Evolutionary conservation across 2,888 invertebrate genomes (phyloP), one percentile per base, ranked within the genome.

Genomic region (Myopa tessellatipennis): DNA sequence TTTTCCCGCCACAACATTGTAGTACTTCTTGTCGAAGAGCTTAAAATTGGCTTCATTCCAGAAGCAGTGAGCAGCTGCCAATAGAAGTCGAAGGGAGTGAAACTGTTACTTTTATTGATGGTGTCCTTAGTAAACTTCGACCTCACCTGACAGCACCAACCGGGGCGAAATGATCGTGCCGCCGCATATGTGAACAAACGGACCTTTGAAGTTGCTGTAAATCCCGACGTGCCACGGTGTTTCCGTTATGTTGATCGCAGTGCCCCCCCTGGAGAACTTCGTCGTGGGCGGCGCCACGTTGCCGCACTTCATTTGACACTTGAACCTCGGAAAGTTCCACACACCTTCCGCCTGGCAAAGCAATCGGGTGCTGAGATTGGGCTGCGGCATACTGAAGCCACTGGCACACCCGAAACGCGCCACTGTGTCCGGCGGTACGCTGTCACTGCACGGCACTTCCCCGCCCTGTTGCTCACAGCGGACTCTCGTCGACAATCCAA

Each of bases 21-120:
- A 82, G 8, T 77, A 40, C 5, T 70, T 65, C n/a, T 71, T 78
- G 26, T 76, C 77, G 58, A 75, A 77, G 0, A 58, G 8, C 6
- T 38, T 74, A n/a, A n/a, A 34, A 16, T 60, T 80, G 26, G 73
- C 76, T 8, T 26, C 69, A 69, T 83, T 80, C 82, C 82, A 83
- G 74, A 85, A 83, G 36, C 85, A 85, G 78, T 84, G 84, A 0
- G 84, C 83, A 45, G 82, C 83, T 80, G 78, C 36, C 79, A 70
- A 6, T 26, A 76, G 10, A 60, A 38, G 58, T 70, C 3, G 7
- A 38, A 74, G 16, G 61, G n/a, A 1, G 34, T 50, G 8, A 45
- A 34, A 63, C 18, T 18, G 63, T 45, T n/a, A 50, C 16, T 45
- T 63, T 26, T 61, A 5, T 16, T 18, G 3, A 52, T 26, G 1